Percentiles rank a stretch among this genome's conserved stretches.
Evolutionary conservation across 2,113 vertebrate genomes (phyloP).

Genomic region (Bos javanicus): DNA sequence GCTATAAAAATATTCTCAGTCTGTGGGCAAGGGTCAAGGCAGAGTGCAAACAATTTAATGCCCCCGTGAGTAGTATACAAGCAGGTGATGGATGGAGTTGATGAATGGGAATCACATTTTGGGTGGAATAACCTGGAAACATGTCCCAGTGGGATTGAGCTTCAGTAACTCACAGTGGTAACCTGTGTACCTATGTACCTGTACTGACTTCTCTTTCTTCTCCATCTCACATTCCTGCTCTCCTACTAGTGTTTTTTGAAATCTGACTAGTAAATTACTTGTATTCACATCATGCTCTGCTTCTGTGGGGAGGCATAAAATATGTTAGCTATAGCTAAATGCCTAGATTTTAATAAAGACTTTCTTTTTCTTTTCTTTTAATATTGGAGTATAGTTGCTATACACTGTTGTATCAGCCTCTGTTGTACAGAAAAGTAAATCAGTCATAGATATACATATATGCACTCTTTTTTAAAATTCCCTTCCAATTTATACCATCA

Average conservation of each 20-base stretch:
- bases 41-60: slow-evolving; percentile 27
- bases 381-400: background rate
- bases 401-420: background rate
- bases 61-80: background rate
- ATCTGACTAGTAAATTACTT: background rate
- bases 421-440: background rate
- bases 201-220: background rate
- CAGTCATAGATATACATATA: background rate
- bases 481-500: background rate
- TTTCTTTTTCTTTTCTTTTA: background rate
- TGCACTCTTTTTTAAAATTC: background rate
- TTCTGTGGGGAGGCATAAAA: background rate
- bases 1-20: slow-evolving; percentile 26
- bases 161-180: background rate
- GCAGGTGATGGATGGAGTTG: background rate
- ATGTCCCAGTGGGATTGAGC: background rate
- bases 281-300: background rate
- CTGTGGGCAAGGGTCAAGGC: slow-evolving; percentile 10
- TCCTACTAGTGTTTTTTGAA: background rate
- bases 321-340: background rate
- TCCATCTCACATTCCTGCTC: background rate
- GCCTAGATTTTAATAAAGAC: background rate
- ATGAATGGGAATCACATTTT: background rate
- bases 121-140: background rate
- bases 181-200: background rate